Base-by-base conservation (phyloP, 2,797 vertebrate species). In the Falco concolor region DNA sequence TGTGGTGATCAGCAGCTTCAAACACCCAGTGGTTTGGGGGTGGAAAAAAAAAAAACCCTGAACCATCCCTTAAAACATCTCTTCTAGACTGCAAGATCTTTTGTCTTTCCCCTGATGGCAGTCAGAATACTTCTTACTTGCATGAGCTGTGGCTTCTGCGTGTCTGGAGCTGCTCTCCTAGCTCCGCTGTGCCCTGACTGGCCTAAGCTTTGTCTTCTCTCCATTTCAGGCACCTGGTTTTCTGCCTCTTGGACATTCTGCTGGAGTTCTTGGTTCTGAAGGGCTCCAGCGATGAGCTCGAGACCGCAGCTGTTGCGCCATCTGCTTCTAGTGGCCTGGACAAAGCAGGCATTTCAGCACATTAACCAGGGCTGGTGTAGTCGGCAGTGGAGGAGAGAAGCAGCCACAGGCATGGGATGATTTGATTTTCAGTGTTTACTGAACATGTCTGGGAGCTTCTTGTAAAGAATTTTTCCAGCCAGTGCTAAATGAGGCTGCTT, bases 261-360 rank as follows among this genome's bases (percentile, higher is more conserved):
- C 96, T 99, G 97, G 99, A 99, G 96, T 98, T 98, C 90, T 95
- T 99, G 96, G 98, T 99, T 93, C 98, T 99, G 18, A 98, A 98
- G 92, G 97, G 94, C 28, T 98, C 98, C 50, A 95, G 97, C 9
- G 81, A 98, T 90, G 96, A 96, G 36, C 87, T 92, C 3, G 16
- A 96, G 28, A 17, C 86, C 8, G 9, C 94, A 82, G 69, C 93
- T 57, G 87, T 95, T 14, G 34, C 73, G 10, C 49, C 95, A 0
- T 83, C 96, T 65, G 77, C 70, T 42, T 82, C 88, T 53, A 64
- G 91, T 50, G 78, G 47, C 54, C 38, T 42, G 19, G 95, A 94
- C 70, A 97, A 30, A 89, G 85, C 52, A n/a, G 88, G 74, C 12
- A 10, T 85, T 59, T 89, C 96, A 52, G 64, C 91, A 16, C 87